Evolutionary conservation across 2,797 vertebrate genomes (phyloP).

Genomic region (Phylloscopus collybita): DNA sequence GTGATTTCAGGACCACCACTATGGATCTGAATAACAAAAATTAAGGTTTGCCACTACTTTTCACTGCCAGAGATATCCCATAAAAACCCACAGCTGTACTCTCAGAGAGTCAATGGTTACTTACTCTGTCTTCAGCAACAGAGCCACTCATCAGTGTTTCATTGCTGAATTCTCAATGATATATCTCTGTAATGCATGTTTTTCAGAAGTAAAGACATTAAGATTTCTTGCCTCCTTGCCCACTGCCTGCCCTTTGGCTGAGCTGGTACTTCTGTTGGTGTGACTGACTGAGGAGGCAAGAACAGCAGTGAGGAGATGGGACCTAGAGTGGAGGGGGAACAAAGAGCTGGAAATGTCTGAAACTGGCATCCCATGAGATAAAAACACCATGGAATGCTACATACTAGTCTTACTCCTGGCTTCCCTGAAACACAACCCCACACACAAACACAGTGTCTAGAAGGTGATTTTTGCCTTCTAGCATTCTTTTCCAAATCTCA

Average conservation of each 20-base stretch:
- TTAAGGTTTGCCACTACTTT: not conserved
- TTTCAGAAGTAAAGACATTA: not conserved
- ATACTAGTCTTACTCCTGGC: not conserved
- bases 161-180: not conserved
- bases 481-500: not conserved
- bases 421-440: not conserved
- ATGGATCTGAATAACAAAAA: not conserved
- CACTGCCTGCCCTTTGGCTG: not conserved
- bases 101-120: not conserved
- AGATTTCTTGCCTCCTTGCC: not conserved
- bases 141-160: not conserved
- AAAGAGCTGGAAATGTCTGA: not conserved
- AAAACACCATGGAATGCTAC: not conserved
- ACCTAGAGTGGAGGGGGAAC: not conserved
- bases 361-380: not conserved
- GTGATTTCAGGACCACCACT: not conserved
- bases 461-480: not conserved
- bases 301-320: not conserved
- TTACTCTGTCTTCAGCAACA: not conserved
- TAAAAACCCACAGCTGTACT: not conserved
- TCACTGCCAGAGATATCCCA: not conserved
- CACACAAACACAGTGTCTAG: not conserved
- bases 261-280: not conserved
- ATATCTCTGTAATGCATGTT: not conserved
- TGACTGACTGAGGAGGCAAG: not conserved